Conservation (phyloP, 2,797 vertebrate genomes). For the Leptoclinus maculatus region DNA sequence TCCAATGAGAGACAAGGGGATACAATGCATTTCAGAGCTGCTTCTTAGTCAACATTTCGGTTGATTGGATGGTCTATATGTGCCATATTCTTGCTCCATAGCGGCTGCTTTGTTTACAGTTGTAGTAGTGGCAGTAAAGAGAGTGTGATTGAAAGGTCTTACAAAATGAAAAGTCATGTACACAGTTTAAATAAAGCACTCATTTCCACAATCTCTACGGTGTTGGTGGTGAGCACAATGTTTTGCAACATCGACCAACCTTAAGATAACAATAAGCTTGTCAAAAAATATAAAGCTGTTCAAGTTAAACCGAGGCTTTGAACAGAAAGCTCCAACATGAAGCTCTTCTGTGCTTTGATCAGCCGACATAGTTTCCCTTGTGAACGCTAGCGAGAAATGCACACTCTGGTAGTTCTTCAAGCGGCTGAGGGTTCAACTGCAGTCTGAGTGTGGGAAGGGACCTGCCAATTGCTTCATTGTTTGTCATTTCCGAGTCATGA, state of each 20-base stretch:
- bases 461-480: slow-evolving; percentile 58
- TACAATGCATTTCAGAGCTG: neutral
- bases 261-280: slow-evolving; percentile 14
- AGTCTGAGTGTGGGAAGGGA: slow-evolving; percentile 58
- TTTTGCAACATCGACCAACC: slow-evolving; percentile 24
- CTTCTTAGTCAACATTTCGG: neutral
- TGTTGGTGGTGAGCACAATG: neutral
- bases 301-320: slow-evolving; percentile 29
- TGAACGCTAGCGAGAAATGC: slow-evolving; percentile 31
- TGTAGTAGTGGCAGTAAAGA: slow-evolving; percentile 1
- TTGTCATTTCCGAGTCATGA: slow-evolving; percentile 55
- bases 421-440: slow-evolving; percentile 32
- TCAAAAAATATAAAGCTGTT: slow-evolving; percentile 2
- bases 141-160: slow-evolving; percentile 20
- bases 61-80: neutral
- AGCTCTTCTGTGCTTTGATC: slow-evolving; percentile 49
- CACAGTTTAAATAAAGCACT: slow-evolving; percentile 38
- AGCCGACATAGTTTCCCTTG: slow-evolving; percentile 36
- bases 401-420: slow-evolving; percentile 46
- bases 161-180: slow-evolving; percentile 5
- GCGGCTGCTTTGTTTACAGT: slow-evolving; percentile 13
- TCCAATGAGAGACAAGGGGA: neutral
- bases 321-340: slow-evolving; percentile 5
- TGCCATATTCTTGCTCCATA: neutral
- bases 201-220: slow-evolving; percentile 6